Base-by-base conservation (phyloP, 2,888 invertebrate genomes). In the Athrips mouffetella region DNA sequence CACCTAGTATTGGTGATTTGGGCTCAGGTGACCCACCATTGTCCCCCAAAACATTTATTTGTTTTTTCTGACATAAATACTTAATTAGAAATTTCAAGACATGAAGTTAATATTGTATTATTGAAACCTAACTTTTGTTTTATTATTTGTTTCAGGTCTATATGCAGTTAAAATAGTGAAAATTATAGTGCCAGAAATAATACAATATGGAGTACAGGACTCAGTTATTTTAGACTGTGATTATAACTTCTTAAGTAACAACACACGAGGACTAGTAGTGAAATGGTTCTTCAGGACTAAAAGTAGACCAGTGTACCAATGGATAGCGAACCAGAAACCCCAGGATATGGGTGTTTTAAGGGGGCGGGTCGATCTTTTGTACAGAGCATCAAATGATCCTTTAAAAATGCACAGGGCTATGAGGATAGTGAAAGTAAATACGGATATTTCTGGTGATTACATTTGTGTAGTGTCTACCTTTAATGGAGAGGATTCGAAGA, bases 231-330 rank as follows among this genome's bases (percentile, higher is more conserved):
- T 95, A 67, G 94, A 95, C 80, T 95, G 95, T 80, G 92, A 94
- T 71, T 94, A 94, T 59, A 87, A 76, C 1, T 75, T 92, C 40
- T 75, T 92, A 41, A 89, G 90, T 37, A 91, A 91, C 48, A 90
- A 91, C 63, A 92, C 92, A 57, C 80, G 89, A 0, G 93, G 93
- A 6, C 80, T 95, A 27, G 92, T 94, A 49, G 92, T 94, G 23
- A 94, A 94, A 79, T 94, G 95, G 94, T 94, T 91, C 76, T 90
- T 92, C 67, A 91, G 91, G 72, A 91, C 91, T 67, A 91, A 90
- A 69, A 88, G 90, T 1, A 84, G 91, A 49, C 90, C 91, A 5
- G 92, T 94, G 44, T 95, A 94, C 74, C 94, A 94, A 75, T 95
- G 94, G 94, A 94, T 94, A 52, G 91, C 91, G 15, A 90, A 91